These are phyloP conservation scores for Yponomeuta sedellus DNA, from an alignment of 2,888 invertebrate species.

Conservation along the genomic window DNA sequence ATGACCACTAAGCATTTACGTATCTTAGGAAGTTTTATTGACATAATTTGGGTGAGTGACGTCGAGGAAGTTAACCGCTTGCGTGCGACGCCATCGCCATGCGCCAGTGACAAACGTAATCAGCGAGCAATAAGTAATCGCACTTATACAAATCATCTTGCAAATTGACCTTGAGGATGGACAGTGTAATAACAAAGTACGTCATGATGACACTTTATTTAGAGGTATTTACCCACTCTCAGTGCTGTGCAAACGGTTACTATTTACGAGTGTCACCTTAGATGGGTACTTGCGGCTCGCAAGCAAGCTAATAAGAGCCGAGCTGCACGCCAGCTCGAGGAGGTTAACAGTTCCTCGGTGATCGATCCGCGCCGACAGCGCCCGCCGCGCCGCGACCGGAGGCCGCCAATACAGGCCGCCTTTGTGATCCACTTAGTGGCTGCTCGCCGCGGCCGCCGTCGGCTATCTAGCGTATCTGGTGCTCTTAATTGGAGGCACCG, in stretches of 20 bases:
- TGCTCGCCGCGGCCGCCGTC: constrained; percentile 22
- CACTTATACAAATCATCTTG: background rate
- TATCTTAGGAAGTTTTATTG: background rate
- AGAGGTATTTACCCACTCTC: background rate
- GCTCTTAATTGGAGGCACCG: background rate
- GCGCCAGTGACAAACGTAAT: background rate
- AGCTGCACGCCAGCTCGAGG: no score
- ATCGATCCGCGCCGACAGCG: background rate
- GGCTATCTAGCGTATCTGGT: constrained; percentile 1
- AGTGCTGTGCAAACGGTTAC: background rate
- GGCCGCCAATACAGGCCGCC: constrained; percentile 27
- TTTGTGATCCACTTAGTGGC: constrained; percentile 37
- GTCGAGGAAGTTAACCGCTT: background rate
- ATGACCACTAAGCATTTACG: no score
- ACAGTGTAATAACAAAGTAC: background rate
- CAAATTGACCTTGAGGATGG: background rate
- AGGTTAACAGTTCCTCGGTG: no score
- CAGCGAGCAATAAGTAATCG: background rate
- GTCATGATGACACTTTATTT: background rate
- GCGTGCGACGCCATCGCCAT: background rate
- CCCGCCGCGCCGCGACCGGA: constrained; percentile 1
- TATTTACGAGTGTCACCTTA: background rate
- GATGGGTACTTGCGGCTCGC: background rate
- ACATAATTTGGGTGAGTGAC: background rate
- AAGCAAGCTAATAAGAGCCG: background rate